Evolutionary conservation across 37 sponge, comb jelly and placozoan species (phyloP).

Genomic region (Eunapius fragilis): DNA sequence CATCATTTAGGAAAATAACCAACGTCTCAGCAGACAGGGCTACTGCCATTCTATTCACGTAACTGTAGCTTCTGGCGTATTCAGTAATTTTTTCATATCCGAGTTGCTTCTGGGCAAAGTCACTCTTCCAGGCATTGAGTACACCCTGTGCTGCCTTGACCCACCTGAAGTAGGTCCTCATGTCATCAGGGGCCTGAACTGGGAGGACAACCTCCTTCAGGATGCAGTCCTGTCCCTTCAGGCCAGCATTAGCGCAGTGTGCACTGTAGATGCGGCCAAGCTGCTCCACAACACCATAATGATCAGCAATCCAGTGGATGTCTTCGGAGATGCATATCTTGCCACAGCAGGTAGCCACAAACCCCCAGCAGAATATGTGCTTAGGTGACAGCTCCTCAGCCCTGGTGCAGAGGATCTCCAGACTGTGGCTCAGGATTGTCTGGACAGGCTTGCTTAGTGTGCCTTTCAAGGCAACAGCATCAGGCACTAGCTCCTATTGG

Average conservation of each 20-base stretch:
- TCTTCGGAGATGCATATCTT: slow-evolving; percentile 39
- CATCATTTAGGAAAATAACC: slow-evolving; percentile 9
- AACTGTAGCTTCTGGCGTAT: slow-evolving; percentile 30
- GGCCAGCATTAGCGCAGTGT: slow-evolving; percentile 30
- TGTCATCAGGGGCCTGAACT: slow-evolving; percentile 7
- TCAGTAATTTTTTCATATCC: slow-evolving; percentile 59
- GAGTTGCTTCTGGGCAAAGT: slow-evolving; percentile 20
- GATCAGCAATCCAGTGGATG: slow-evolving; percentile 43
- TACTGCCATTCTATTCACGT: slow-evolving; percentile 16
- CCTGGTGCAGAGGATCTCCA: slow-evolving; percentile 18
- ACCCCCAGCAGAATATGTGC: slow-evolving; percentile 68
- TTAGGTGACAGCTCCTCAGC: slow-evolving; percentile 14
- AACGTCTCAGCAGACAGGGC: slow-evolving; percentile 28
- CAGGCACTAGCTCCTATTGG: slow-evolving; percentile 31
- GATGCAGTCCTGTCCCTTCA: slow-evolving; percentile 26
- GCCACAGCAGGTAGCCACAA: slow-evolving; percentile 39
- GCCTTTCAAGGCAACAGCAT: slow-evolving; percentile 29
- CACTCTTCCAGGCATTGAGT: slow-evolving; percentile 39
- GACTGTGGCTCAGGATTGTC: slow-evolving; percentile 28
- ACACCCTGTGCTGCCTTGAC: slow-evolving; percentile 32
- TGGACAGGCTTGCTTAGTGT: slow-evolving; percentile 17
- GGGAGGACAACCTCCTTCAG: slow-evolving; percentile 8
- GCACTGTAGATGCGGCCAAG: slow-evolving; percentile 36
- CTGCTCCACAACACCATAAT: slow-evolving; percentile 11
- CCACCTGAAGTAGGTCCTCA: slow-evolving; percentile 68